These are phyloP conservation scores for Pantherophis alleghaniensis DNA, from an alignment of 2,797 vertebrate genomes.

Conservation along the genomic window DNA sequence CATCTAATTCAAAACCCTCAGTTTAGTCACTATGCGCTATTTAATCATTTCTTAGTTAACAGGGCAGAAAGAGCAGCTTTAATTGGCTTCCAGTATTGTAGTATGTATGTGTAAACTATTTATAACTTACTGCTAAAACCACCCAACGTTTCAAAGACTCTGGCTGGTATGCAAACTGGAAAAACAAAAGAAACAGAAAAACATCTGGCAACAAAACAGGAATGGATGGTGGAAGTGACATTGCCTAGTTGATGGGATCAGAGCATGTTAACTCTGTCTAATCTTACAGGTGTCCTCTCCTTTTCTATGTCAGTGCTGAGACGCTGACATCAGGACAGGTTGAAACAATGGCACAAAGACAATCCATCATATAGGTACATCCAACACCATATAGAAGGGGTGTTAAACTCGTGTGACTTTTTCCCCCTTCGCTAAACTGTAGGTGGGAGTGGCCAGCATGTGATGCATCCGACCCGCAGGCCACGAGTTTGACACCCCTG, in stretches of 20 bases:
- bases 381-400: background rate
- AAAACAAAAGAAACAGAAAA: background rate
- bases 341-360: background rate
- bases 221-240: background rate
- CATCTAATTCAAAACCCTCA: background rate
- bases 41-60: background rate
- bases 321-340: background rate
- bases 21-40: background rate
- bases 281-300: background rate
- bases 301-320: no score
- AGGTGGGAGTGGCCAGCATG: no score
- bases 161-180: background rate
- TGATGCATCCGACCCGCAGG: no score
- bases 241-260: background rate
- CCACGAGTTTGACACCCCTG: no score
- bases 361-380: background rate
- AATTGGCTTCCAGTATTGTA: background rate
- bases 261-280: background rate
- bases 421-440: no score
- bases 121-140: background rate
- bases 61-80: background rate
- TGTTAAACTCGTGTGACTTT: no score
- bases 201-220: background rate
- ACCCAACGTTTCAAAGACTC: background rate
- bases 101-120: background rate